phyloP scores from a whole-genome alignment of 2,113 vertebrate genomes.

The Labrus mixtus region DNA sequence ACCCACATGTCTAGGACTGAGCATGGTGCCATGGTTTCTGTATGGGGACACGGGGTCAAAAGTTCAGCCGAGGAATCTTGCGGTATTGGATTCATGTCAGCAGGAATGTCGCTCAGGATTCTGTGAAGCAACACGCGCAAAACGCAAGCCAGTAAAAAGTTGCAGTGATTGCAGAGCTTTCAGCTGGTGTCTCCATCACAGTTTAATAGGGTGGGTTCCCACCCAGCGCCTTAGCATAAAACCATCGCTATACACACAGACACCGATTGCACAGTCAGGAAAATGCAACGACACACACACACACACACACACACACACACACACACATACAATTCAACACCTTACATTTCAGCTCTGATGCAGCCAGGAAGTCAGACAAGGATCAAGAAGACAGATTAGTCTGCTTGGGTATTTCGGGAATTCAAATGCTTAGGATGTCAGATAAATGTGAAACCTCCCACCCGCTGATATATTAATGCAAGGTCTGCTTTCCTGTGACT shows the following conservation, averaged over 20 bases:
- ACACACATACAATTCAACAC: neutral
- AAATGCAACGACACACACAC: conserved; percentile 32
- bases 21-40: conserved; percentile 61
- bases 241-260: conserved; percentile 15
- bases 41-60: conserved; percentile 71
- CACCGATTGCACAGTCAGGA: conserved; percentile 11
- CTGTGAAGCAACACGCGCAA: conserved; percentile 33
- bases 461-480: conserved; percentile 25
- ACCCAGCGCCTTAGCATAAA: conserved; percentile 34
- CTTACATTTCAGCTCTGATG: conserved; percentile 16
- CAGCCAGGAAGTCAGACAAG: conserved; percentile 37
- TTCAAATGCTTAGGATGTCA: conserved; percentile 34
- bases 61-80: conserved; percentile 81
- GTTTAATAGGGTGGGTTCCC: conserved; percentile 64
- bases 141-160: conserved; percentile 49
- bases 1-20: conserved; percentile 46
- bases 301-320: conserved; percentile 34
- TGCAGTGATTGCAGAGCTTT: conserved; percentile 64
- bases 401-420: conserved; percentile 22
- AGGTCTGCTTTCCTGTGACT: conserved; percentile 31
- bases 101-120: conserved; percentile 69
- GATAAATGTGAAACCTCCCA: conserved; percentile 27
- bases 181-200: conserved; percentile 58
- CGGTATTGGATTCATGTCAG: conserved; percentile 74
- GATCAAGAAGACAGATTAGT: conserved; percentile 42